Evolutionary conservation across 2,888 invertebrate species (phyloP).

Genomic region (Xestia c-nigrum): DNA sequence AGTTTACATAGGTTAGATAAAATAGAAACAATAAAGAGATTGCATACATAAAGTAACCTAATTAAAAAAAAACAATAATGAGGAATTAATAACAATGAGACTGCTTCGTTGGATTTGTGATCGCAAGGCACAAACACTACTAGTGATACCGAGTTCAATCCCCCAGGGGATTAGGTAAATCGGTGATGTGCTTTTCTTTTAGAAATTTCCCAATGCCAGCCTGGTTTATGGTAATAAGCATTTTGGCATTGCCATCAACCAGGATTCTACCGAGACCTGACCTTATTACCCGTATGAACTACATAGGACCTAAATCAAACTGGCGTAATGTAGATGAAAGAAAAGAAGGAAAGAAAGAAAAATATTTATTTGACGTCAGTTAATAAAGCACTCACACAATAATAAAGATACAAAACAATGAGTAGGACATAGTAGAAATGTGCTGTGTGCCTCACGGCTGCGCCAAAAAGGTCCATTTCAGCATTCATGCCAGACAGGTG

Average conservation of each 20-base stretch:
- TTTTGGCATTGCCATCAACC: not conserved
- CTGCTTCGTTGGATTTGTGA: not conserved
- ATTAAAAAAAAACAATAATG: constrained; percentile 5
- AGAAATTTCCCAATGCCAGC: not conserved
- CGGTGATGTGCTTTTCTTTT: not conserved
- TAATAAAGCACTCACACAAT: too few species aligned
- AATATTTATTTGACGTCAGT: too few species aligned
- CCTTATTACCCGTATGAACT: too few species aligned
- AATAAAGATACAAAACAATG: too few species aligned
- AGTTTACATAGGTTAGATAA: not conserved
- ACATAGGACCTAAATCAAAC: not conserved
- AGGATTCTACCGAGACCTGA: too few species aligned
- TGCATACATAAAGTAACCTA: not conserved
- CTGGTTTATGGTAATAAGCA: not conserved
- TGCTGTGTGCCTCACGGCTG: too few species aligned
- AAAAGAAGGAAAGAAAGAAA: too few species aligned
- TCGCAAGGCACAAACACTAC: not conserved
- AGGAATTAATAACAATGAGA: constrained; percentile 4
- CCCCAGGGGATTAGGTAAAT: not conserved
- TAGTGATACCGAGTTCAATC: not conserved
- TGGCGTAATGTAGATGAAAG: not conserved
- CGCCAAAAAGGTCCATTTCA: too few species aligned
- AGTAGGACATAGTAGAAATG: too few species aligned
- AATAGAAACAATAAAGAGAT: not conserved
- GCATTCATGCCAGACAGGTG: too few species aligned